Evolutionary conservation across 2,113 vertebrate species (phyloP).

Genomic region (Megaceryle torquata): DNA sequence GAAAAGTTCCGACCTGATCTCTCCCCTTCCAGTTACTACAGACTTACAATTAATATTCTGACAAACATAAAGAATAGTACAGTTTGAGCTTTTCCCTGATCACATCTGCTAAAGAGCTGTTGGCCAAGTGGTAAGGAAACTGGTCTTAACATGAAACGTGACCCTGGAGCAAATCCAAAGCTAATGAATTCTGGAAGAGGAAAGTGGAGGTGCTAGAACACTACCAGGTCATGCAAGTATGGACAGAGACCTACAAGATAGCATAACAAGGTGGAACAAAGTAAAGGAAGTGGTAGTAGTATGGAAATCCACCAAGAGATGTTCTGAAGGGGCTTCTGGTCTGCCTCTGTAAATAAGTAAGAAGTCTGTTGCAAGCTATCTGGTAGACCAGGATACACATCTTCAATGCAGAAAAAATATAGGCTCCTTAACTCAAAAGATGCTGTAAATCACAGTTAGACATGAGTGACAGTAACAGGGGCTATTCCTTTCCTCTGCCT

Average conservation of each 20-base stretch:
- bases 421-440: neutral
- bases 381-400: neutral
- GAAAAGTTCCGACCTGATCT: neutral
- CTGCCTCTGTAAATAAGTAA: neutral
- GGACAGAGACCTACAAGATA: neutral
- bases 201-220: neutral
- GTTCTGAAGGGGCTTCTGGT: neutral
- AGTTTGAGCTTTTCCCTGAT: neutral
- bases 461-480: neutral
- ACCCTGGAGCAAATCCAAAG: conserved; percentile 1
- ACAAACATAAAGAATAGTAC: neutral
- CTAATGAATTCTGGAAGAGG: neutral
- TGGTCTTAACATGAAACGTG: neutral
- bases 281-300: neutral
- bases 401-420: neutral
- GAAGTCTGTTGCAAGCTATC: no score
- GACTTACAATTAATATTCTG: neutral
- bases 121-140: neutral
- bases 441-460: neutral
- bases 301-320: neutral
- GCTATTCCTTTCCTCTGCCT: neutral
- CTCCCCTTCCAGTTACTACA: neutral
- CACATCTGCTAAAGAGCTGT: neutral
- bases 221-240: neutral
- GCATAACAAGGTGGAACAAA: neutral